Evolutionary conservation across 2,113 vertebrate species (phyloP), one percentile per base, ranked within the genome.

Genomic region (Hoplias malabaricus): DNA sequence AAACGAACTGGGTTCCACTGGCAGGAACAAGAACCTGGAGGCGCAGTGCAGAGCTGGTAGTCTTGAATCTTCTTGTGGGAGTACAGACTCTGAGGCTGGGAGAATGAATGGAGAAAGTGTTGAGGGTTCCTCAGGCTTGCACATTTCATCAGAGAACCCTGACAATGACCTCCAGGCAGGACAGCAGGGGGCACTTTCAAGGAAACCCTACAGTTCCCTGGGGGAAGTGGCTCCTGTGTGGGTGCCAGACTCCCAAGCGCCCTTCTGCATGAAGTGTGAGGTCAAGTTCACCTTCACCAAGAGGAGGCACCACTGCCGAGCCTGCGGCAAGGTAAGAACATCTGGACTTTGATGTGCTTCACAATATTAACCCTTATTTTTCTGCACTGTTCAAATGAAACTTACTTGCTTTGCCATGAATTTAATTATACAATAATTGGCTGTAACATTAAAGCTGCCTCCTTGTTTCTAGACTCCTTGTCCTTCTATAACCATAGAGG

Each of bases 211-310:
- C 88, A 94, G 90, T 3, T 92, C 93, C 66, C 91, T 99, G 83
- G 97, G 97, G 46, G 96, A 97, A 86, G 95, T 98, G 16, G 97
- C 97, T 86, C 98, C 98, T 5, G 93, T 99, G 50, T 99, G 98
- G 98, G 98, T 99, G 78, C 98, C 98, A 2, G 98, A 99, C 90
- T 96, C 96, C 77, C 95, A 99, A 90, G 97, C 98, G 57, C 96
- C 97, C n/a, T 90, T 96, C 82, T 99, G 98, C 80, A 99, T 98
- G 96, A 99, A 96, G 87, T 99, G 98, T 67, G 95, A 98, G 85
- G 93, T 94, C 87, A 97, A 94, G 90, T 99, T 99, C 91, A 99
- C 98, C 72, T 99, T 99, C 88, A 99, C 98, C 85, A 99, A 97
- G 92, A 94, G 98, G 88, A 95, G 98, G 80, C 98, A 99, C 87